phyloP scores from a whole-genome alignment of 2,888 invertebrate species.

The Mythimna impura region DNA sequence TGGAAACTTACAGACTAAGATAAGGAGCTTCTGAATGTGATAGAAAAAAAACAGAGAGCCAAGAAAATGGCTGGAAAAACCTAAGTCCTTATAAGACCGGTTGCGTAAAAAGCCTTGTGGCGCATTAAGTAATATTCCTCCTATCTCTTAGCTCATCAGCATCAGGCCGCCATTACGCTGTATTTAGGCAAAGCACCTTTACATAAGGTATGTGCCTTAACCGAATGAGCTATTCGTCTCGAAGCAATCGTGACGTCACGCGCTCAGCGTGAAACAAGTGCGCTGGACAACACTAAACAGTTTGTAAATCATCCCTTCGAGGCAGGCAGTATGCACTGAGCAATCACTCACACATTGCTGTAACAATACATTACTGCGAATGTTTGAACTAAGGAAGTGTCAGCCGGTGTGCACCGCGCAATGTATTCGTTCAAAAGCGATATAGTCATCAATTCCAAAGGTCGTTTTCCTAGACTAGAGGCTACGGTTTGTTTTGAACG shows the following conservation, averaged over 20 bases:
- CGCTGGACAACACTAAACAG: slow-evolving; percentile 74
- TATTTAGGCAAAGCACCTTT: slow-evolving; percentile 47
- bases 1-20: neutral
- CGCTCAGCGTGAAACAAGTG: slow-evolving; percentile 74
- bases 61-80: neutral
- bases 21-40: neutral
- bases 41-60: neutral
- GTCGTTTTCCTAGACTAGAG: slow-evolving; percentile 63
- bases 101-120: slow-evolving; percentile 3
- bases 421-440: slow-evolving; percentile 37
- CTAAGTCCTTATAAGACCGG: neutral
- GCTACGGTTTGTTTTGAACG: slow-evolving; percentile 75
- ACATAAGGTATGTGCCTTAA: slow-evolving; percentile 53
- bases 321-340: slow-evolving; percentile 63
- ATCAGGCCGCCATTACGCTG: slow-evolving; percentile 13
- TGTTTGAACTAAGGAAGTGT: neutral
- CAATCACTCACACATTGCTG: slow-evolving; percentile 34
- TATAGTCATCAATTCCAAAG: slow-evolving; percentile 48
- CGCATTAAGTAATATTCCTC: slow-evolving; percentile 15
- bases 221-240: slow-evolving; percentile 73
- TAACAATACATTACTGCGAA: slow-evolving; percentile 50
- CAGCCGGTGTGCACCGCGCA: slow-evolving; percentile 2
- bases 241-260: slow-evolving; percentile 81
- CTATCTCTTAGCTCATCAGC: slow-evolving; percentile 38
- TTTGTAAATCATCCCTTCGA: slow-evolving; percentile 79